Percentiles rank a stretch among this genome's conserved stretches.
phyloP scores from a whole-genome alignment of 2,113 vertebrate genomes.

The Pavo muticus region DNA sequence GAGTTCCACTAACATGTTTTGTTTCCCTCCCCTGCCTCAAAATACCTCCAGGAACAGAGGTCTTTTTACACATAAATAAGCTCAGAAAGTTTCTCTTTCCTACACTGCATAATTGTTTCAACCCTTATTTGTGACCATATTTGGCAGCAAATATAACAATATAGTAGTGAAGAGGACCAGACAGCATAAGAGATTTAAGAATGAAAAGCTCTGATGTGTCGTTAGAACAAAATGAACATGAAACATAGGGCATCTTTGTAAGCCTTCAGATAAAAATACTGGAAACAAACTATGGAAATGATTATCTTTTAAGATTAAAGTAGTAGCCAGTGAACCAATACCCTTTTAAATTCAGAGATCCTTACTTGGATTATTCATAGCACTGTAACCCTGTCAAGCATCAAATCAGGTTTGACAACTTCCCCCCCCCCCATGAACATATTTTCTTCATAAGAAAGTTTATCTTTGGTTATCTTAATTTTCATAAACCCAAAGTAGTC shows the following conservation, averaged over 20 bases:
- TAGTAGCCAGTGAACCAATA: neutral
- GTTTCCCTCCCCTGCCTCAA: neutral
- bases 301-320: neutral
- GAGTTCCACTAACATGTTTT: neutral
- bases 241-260: neutral
- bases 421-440: neutral
- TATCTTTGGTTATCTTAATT: neutral
- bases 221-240: neutral
- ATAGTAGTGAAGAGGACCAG: neutral
- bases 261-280: neutral
- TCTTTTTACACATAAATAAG: constrained; percentile 1
- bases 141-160: neutral
- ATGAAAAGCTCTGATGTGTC: neutral
- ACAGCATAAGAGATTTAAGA: neutral
- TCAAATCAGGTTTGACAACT: neutral
- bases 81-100: neutral
- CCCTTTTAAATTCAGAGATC: neutral
- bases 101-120: neutral
- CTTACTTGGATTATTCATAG: neutral
- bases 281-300: neutral
- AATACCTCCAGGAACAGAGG: neutral
- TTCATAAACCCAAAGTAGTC: neutral
- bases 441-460: neutral
- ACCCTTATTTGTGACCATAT: neutral
- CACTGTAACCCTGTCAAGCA: neutral